A percentile compares a stretch with the other conserved stretches of the same genome.
These are phyloP conservation scores for Drosophila triauraria DNA, from an alignment of 1,140 invertebrate species.

Conservation along the genomic window DNA sequence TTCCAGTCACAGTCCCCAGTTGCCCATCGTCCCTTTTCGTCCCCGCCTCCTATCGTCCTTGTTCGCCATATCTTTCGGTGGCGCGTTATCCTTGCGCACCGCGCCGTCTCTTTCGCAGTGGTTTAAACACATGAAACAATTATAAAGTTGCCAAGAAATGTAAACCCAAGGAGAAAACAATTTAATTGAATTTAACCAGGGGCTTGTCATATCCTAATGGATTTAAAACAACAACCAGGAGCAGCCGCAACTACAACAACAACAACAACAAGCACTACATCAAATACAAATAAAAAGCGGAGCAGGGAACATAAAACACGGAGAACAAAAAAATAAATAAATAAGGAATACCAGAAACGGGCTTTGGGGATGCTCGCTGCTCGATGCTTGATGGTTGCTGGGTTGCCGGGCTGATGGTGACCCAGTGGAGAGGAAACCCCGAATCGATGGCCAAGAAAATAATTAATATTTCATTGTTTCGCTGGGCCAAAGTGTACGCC, in stretches of 20 bases:
- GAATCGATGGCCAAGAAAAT: conserved; percentile 30
- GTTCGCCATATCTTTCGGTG: conserved; percentile 8
- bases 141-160: conserved; percentile 82
- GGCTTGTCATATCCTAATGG: conserved; percentile 82
- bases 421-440: conserved; percentile 30
- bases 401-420: conserved; percentile 7
- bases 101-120: conserved; percentile 41
- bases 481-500: background rate
- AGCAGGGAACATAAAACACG: background rate
- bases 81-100: conserved; percentile 7
- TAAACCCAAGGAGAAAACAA: conserved; percentile 82
- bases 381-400: conserved; percentile 2
- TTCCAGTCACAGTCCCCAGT: conserved; percentile 16
- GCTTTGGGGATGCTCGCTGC: conserved; percentile 12
- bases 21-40: conserved; percentile 18
- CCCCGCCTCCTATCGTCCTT: background rate
- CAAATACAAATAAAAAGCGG: conserved; percentile 64
- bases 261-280: conserved; percentile 44
- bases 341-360: conserved; percentile 6
- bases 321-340: conserved; percentile 3
- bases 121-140: conserved; percentile 83
- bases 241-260: conserved; percentile 39
- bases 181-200: conserved; percentile 83
- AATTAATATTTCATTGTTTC: conserved; percentile 42
- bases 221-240: conserved; percentile 74